Base-by-base conservation (phyloP, 2,888 invertebrate species). In the Xestia c-nigrum region DNA sequence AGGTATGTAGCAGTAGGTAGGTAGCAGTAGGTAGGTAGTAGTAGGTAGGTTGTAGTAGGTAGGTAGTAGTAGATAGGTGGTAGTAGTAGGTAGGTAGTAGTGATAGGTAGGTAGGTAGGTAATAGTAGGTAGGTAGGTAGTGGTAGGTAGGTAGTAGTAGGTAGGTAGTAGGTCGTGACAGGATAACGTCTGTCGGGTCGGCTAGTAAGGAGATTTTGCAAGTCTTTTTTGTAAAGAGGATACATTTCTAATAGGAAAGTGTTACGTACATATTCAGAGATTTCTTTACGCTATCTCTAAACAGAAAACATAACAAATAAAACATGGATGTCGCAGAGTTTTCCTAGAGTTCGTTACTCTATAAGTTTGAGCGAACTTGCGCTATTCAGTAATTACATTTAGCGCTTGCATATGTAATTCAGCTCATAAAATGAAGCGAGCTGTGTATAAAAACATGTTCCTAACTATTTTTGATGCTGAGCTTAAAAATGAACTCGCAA, bases 351-450 rank as follows among this genome's bases (percentile, higher is more conserved):
- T 61, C 65, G 55, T 50, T 59, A 55, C 71, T 68, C 40, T 69
- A 68, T n/a, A 81, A 82, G 76, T 76, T 81, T 55, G 55, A 66
- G 72, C 57, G 70, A 47, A 38, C 85, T 63, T 63, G 65, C 38
- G 47, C 70, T 77, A 67, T 72, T 77, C 70, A 72, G 61, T 72
- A 85, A 85, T 77, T 72, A 83, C 69, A 85, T 82, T 83, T 50
- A 63, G 72, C 52, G 72, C 70, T 63, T 67, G 64, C 72, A 67
- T 77, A 64, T 68, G 70, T 82, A 67, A 70, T 81, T 57, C 63
- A 57, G 57, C 66, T 76, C 82, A 76, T 85, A 71, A 81, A 81
- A 79, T 19, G 55, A 50, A 77, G 69, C 59, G 43, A 68, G 24
- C 59, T 75, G 81, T 85, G 85, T 81, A 55, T 63, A 76, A 81